phyloP scores from a whole-genome alignment of 2,113 vertebrate species.

The Lynx canadensis region DNA sequence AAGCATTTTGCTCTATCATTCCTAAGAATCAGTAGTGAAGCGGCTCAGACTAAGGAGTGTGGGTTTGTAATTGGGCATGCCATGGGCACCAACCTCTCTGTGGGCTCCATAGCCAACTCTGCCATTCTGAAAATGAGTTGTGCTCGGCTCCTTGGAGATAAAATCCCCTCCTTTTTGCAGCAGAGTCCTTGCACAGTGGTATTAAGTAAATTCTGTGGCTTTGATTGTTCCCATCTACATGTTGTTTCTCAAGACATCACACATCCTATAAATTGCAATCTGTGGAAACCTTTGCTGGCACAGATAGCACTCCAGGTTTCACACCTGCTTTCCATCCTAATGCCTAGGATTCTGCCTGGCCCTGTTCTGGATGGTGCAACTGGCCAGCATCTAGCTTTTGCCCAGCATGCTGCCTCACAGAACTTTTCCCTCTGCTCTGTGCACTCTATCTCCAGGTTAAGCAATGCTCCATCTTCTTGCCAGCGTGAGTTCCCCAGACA shows the following conservation, averaged over 20 bases:
- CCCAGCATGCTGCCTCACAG: background rate
- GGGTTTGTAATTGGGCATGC: background rate
- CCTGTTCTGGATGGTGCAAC: background rate
- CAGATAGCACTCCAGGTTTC: background rate
- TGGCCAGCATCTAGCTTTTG: background rate
- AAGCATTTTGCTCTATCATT: background rate
- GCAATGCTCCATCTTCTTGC: background rate
- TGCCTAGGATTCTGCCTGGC: background rate
- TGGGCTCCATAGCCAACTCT: background rate
- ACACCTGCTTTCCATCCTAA: background rate
- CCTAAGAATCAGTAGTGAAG: background rate
- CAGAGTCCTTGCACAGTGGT: background rate
- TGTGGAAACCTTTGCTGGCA: background rate
- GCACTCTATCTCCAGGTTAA: background rate
- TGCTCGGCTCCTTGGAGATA: background rate
- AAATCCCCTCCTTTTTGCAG: background rate
- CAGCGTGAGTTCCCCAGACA: background rate
- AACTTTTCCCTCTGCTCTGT: background rate
- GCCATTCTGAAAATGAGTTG: background rate
- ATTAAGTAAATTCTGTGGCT: background rate
- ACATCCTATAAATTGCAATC: background rate
- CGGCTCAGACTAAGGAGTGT: background rate
- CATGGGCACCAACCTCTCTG: too few species aligned
- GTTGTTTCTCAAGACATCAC: background rate
- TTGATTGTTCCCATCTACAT: background rate